These are phyloP conservation scores for Chrysogorgia sp. DNA, from an alignment of 92 coral and sea anemone species.

Conservation along the genomic window DNA sequence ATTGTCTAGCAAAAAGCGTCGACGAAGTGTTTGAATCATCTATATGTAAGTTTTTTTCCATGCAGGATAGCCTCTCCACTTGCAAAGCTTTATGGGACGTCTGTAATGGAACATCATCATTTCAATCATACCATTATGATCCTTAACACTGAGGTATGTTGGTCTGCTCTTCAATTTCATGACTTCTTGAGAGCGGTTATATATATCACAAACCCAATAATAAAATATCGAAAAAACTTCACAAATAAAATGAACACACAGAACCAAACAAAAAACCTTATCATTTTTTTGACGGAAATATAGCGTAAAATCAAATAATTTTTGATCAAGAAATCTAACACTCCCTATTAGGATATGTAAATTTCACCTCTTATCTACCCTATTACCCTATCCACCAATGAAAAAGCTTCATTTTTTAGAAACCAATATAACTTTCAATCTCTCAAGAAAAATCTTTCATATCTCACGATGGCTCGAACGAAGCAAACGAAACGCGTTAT, in stretches of 20 bases:
- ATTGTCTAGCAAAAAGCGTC: not conserved
- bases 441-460: too few species aligned
- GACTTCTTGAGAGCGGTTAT: not conserved
- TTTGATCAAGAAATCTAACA: too few species aligned
- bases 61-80: conserved; percentile 94
- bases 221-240: not conserved
- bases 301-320: too few species aligned
- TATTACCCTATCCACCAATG: too few species aligned
- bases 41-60: conserved; percentile 4
- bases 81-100: conserved; percentile 94
- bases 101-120: conserved; percentile 96
- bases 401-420: too few species aligned
- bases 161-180: not conserved
- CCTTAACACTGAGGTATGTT: conserved; percentile 91
- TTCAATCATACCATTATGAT: conserved; percentile 97
- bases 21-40: not conserved
- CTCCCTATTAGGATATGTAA: too few species aligned
- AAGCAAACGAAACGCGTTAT: too few species aligned
- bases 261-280: too few species aligned
- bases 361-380: too few species aligned
- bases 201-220: not conserved
- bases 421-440: too few species aligned
- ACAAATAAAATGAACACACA: not conserved
- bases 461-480: too few species aligned
- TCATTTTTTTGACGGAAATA: too few species aligned